phyloP scores from a whole-genome alignment of 2,888 invertebrate genomes.

The Acanthopleura granulata region DNA sequence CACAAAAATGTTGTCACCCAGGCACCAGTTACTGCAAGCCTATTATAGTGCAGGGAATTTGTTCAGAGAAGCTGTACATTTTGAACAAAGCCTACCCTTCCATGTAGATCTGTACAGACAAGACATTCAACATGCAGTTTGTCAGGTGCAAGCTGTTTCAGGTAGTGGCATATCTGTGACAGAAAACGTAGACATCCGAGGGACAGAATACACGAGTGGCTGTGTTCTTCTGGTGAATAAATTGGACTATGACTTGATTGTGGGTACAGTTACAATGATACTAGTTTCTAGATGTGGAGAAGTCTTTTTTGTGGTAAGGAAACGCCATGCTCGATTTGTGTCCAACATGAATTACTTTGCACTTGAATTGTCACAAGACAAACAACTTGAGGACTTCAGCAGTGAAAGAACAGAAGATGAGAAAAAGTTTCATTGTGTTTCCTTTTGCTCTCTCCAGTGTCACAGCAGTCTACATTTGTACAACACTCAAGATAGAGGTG shows the following conservation, averaged over 20 bases:
- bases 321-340: too few species aligned
- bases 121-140: too few species aligned
- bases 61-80: neutral
- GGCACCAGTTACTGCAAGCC: slow-evolving; percentile 21
- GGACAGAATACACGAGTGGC: neutral
- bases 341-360: neutral
- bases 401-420: too few species aligned
- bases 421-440: too few species aligned
- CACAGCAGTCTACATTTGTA: neutral
- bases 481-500: too few species aligned
- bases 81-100: neutral
- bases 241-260: neutral
- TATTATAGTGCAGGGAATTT: slow-evolving; percentile 17
- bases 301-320: neutral
- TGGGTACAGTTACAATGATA: neutral
- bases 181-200: neutral
- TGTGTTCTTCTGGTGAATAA: neutral
- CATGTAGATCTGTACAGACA: slow-evolving; percentile 11
- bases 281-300: neutral
- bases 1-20: neutral
- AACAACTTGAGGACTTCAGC: too few species aligned
- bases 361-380: too few species aligned
- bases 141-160: neutral
- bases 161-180: neutral
- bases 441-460: too few species aligned